These are phyloP conservation scores for Strix aluco DNA, from an alignment of 2,113 vertebrate genomes.

Conservation along the genomic window DNA sequence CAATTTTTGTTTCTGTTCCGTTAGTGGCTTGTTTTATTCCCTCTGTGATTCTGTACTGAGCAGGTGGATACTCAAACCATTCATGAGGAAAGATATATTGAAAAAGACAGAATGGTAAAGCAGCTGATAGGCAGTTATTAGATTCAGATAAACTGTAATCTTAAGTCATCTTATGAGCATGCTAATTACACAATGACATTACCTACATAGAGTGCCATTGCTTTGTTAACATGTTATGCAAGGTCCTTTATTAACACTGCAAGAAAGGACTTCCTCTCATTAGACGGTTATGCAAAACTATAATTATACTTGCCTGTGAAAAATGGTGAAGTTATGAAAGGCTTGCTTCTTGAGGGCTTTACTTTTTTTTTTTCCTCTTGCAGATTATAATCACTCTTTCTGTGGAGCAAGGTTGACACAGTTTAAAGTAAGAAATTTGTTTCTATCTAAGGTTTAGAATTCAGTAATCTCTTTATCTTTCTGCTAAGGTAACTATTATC, in stretches of 20 bases:
- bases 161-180: constrained; percentile 78
- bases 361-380: not conserved
- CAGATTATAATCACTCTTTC: constrained; percentile 52
- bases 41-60: not conserved
- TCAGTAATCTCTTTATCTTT: constrained; percentile 50
- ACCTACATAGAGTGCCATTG: constrained; percentile 73
- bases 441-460: constrained; percentile 34
- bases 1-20: not conserved
- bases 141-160: constrained; percentile 84
- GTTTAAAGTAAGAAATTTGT: constrained; percentile 63
- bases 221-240: constrained; percentile 80
- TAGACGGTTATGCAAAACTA: constrained; percentile 80
- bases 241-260: constrained; percentile 86
- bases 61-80: not conserved
- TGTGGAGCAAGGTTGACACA: not conserved
- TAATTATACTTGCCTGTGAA: constrained; percentile 80
- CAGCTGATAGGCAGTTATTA: constrained; percentile 80
- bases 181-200: constrained; percentile 84
- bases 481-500: not conserved
- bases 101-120: constrained; percentile 70
- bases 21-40: not conserved
- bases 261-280: constrained; percentile 78
- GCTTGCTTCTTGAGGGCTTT: constrained; percentile 59
- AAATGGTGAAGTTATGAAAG: constrained; percentile 69
- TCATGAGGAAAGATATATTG: constrained; percentile 66